phyloP scores from a whole-genome alignment of 2,113 vertebrate species.

The Vidua macroura region DNA sequence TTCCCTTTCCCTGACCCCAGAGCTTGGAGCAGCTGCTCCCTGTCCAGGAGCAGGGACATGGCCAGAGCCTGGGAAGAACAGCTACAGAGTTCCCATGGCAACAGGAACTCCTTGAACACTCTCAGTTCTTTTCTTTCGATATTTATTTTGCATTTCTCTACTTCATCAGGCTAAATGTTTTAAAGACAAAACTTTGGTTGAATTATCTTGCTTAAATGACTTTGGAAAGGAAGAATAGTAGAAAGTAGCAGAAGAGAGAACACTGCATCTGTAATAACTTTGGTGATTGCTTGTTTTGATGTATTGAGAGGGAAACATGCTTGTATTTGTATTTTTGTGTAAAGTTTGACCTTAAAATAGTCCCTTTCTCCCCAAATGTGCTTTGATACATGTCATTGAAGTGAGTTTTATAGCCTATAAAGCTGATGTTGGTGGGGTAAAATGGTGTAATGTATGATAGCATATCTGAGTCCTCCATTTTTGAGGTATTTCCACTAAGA shows the following conservation, averaged over 20 bases:
- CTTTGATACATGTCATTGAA: background rate
- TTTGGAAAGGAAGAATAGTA: background rate
- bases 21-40: background rate
- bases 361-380: background rate
- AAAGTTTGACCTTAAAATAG: background rate
- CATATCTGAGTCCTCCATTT: background rate
- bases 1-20: background rate
- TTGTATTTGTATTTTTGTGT: background rate
- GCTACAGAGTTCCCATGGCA: background rate
- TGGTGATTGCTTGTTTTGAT: background rate
- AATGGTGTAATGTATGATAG: no score
- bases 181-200: background rate
- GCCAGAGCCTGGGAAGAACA: background rate
- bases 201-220: background rate
- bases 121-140: background rate
- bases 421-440: accelerated
- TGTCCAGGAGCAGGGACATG: background rate
- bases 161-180: background rate
- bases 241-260: background rate
- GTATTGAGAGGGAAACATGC: background rate
- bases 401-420: background rate
- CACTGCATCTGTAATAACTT: background rate
- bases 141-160: background rate
- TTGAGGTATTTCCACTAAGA: background rate
- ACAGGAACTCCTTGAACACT: background rate